phyloP scores from a whole-genome alignment of 2,888 invertebrate genomes.

The Neoaliturus tenellus region DNA sequence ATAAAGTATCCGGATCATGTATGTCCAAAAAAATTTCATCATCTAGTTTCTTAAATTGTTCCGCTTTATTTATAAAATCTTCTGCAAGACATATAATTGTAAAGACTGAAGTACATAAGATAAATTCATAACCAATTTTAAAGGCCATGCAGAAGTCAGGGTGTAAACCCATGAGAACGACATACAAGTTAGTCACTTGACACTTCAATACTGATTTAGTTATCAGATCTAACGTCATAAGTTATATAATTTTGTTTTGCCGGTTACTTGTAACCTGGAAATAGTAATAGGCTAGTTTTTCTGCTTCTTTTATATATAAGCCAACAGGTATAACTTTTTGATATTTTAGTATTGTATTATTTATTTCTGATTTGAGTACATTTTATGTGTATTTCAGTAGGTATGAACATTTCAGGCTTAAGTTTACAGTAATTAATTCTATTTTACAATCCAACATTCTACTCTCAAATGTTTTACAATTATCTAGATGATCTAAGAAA shows the following conservation, averaged over 20 bases:
- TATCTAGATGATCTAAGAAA: too few relatives aligned
- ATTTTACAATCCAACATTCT: too few relatives aligned
- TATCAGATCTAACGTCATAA: slow-evolving; percentile 3
- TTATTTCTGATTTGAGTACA: too few relatives aligned
- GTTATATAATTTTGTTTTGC: slow-evolving; percentile 53
- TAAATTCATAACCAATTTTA: not conserved
- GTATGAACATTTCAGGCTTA: too few relatives aligned
- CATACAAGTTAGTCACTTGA: not conserved
- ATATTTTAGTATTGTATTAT: too few relatives aligned
- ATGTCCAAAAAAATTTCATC: slow-evolving; percentile 13
- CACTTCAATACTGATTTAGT: not conserved
- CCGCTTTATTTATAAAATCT: not conserved
- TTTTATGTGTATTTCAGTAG: too few relatives aligned
- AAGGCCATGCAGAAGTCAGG: not conserved
- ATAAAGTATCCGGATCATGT: not conserved
- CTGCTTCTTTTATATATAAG: too few relatives aligned
- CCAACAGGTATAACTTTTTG: too few relatives aligned
- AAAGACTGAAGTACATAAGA: not conserved
- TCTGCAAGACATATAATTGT: not conserved
- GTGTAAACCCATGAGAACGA: not conserved
- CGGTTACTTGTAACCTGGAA: too few relatives aligned
- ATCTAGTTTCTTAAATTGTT: slow-evolving; percentile 12
- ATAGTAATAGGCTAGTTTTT: too few relatives aligned
- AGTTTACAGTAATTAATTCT: too few relatives aligned
- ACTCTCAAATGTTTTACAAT: too few relatives aligned